Conservation (phyloP, 2,888 invertebrate species). For the Peribatodes rhomboidaria region DNA sequence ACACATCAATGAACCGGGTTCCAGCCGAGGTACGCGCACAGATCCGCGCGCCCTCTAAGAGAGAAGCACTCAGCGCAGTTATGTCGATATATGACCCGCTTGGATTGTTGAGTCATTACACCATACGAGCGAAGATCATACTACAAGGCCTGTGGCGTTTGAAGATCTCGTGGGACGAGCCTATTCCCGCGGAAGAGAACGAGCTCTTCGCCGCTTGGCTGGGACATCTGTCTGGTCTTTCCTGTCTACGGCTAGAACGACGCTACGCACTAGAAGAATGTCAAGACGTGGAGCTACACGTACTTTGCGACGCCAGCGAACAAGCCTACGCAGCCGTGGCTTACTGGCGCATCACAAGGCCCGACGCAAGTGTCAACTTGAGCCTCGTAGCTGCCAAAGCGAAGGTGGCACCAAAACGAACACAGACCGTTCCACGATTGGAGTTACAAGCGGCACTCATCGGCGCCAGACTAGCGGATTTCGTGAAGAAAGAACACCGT, state of each 20-base stretch:
- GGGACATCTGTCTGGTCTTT: background rate
- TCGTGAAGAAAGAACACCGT: background rate
- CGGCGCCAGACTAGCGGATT: background rate
- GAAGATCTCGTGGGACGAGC: too few relatives aligned
- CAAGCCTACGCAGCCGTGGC: slow-evolving; percentile 2
- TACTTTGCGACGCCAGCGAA: slow-evolving; percentile 1
- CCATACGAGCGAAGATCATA: background rate
- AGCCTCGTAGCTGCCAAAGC: slow-evolving; percentile 1
- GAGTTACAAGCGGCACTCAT: background rate
- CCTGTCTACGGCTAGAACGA: background rate
- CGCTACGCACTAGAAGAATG: background rate
- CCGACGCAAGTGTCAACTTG: background rate
- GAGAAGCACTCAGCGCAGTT: too few relatives aligned
- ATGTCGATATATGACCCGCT: background rate
- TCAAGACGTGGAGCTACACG: background rate
- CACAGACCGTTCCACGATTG: slow-evolving; percentile 1
- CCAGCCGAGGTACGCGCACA: background rate
- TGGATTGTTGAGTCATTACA: background rate
- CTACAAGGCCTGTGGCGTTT: background rate
- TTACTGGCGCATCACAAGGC: background rate
- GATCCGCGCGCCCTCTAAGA: background rate
- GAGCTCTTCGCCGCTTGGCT: background rate
- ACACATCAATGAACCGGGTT: slow-evolving; percentile 5
- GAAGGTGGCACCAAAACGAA: background rate
- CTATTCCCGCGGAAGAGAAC: background rate